phyloP scores from a whole-genome alignment of 2,113 vertebrate species.

The Hydrolagus affinis region DNA sequence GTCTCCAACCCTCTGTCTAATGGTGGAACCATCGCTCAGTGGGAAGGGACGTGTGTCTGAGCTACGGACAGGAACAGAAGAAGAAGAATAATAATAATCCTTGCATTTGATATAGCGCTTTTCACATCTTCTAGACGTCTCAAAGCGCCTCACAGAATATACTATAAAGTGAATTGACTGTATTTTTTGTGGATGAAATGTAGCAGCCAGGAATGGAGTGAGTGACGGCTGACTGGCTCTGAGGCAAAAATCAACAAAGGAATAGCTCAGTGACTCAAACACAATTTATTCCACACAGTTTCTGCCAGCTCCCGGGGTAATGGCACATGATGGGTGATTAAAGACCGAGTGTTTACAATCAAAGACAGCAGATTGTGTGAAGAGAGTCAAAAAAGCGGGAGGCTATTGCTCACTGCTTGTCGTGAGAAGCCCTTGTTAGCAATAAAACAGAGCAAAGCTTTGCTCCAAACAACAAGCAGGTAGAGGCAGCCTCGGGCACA shows the following conservation, averaged over 20 bases:
- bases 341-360: conserved; percentile 48
- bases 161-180: conserved; percentile 36
- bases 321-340: conserved; percentile 52
- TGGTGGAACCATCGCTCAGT: no score
- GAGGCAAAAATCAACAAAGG: conserved; percentile 50
- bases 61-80: no score
- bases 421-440: conserved; percentile 42
- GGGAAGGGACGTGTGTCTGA: no score
- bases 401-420: conserved; percentile 34
- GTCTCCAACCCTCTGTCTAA: no score
- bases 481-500: no score
- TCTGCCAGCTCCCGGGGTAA: conserved; percentile 45
- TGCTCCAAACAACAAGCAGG: not conserved
- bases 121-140: no score
- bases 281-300: conserved; percentile 41
- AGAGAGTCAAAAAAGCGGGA: conserved; percentile 40
- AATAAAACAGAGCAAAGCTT: conserved; percentile 13
- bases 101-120: no score
- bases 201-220: no score
- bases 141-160: no score
- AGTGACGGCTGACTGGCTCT: conserved; percentile 39
- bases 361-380: conserved; percentile 43
- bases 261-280: conserved; percentile 38
- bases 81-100: no score
- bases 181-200: conserved; percentile 29